Percentiles rank a stretch among this genome's conserved stretches.
These are phyloP conservation scores for Melopsittacus undulatus DNA, from an alignment of 2,797 vertebrate genomes.

Conservation along the genomic window DNA sequence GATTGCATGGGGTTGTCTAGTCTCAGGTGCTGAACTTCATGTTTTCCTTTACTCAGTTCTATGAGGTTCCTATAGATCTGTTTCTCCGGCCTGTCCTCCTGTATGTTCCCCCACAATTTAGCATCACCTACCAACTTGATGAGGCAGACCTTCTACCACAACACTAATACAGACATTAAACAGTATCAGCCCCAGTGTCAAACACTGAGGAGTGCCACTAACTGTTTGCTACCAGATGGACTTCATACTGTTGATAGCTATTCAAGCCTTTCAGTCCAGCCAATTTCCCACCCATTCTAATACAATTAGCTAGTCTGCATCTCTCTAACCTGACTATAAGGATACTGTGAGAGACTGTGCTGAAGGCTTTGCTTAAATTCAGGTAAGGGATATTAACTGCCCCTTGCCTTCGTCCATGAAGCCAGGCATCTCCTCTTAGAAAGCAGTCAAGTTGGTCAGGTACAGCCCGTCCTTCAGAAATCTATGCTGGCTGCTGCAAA, in stretches of 20 bases:
- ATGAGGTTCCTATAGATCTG: background rate
- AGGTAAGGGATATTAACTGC: background rate
- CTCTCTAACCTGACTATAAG: background rate
- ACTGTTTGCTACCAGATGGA: background rate
- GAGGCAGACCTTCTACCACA: background rate
- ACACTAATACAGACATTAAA: background rate
- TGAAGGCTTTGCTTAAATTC: background rate
- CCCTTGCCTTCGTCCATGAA: background rate
- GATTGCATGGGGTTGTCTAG: rapidly evolving
- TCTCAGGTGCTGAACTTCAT: background rate
- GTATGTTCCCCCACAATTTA: background rate
- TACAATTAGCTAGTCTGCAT: background rate
- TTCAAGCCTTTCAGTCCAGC: background rate
- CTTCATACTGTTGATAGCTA: background rate
- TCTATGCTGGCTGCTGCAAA: background rate
- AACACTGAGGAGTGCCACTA: background rate
- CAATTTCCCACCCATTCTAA: background rate
- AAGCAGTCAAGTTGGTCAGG: background rate
- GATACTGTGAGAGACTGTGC: background rate
- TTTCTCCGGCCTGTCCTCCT: background rate
- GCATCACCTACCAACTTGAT: background rate
- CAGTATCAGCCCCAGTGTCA: background rate
- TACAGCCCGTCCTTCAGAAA: background rate
- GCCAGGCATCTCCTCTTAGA: background rate
- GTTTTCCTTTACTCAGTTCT: background rate